Conservation (phyloP, 2,888 invertebrate genomes). For the Catotricha subobsoleta region DNA sequence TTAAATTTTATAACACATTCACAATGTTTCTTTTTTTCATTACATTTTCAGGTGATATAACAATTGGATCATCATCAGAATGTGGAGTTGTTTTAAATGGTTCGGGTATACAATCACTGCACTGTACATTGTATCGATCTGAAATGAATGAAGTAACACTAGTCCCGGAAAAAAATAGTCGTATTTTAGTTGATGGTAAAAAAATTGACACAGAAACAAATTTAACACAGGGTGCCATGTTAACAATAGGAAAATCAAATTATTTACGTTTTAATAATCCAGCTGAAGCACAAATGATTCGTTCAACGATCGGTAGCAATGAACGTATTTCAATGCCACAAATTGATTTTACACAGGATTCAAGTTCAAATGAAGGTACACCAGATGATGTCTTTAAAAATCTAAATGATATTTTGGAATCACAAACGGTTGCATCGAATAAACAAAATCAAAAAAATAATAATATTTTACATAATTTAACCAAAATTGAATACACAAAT, state of each 20-base stretch:
- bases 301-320: constrained; percentile 50
- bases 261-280: constrained; percentile 88
- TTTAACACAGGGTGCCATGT: constrained; percentile 77
- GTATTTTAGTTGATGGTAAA: constrained; percentile 55
- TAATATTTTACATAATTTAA: constrained; percentile 52
- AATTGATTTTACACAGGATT: constrained; percentile 38
- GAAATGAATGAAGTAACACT: constrained; percentile 64
- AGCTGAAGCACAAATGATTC: constrained; percentile 72
- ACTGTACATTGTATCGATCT: constrained; percentile 75
- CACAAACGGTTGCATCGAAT: constrained; percentile 29
- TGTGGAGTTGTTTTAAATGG: constrained; percentile 74
- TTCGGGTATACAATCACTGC: constrained; percentile 66
- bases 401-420: constrained; percentile 25
- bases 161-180: constrained; percentile 51
- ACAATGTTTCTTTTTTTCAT: constrained; percentile 1
- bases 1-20: no score
- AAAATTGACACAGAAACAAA: constrained; percentile 52
- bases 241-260: constrained; percentile 78
- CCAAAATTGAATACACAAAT: constrained; percentile 55
- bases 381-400: constrained; percentile 18
- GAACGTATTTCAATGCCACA: constrained; percentile 63
- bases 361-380: constrained; percentile 12
- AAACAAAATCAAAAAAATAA: constrained; percentile 28
- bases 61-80: constrained; percentile 57
- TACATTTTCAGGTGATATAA: constrained; percentile 60